These are phyloP conservation scores for Lutraria lutraria DNA, from an alignment of 2,888 invertebrate species.

Conservation along the genomic window DNA sequence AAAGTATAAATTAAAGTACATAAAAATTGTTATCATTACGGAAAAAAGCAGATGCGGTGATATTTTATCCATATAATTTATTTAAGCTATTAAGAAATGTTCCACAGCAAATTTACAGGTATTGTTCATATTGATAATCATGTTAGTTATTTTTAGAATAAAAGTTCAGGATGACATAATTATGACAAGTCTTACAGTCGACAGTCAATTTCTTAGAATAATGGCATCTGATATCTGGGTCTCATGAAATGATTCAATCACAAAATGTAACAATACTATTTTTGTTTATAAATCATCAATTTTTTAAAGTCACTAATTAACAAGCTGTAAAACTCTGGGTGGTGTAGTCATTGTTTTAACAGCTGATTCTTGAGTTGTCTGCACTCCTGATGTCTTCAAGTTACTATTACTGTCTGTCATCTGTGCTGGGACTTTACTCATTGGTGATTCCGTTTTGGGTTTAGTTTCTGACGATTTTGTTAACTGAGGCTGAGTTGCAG, in stretches of 20 bases:
- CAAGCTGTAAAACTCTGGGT: constrained; percentile 45
- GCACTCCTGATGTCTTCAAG: constrained; percentile 25
- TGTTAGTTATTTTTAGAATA: too few species aligned
- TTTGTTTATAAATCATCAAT: background rate
- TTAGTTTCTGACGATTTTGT: constrained; percentile 15
- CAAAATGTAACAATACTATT: constrained; percentile 5
- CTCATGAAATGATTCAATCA: too few species aligned
- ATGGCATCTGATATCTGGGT: too few species aligned
- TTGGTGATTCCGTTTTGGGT: constrained; percentile 36
- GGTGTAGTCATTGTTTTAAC: constrained; percentile 32
- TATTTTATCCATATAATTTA: background rate
- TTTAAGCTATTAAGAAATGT: background rate
- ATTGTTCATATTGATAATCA: background rate
- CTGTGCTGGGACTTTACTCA: constrained; percentile 45
- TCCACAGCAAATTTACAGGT: background rate
- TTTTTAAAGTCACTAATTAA: constrained; percentile 30
- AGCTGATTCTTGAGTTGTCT: constrained; percentile 46
- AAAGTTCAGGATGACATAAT: too few species aligned
- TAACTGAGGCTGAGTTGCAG: constrained; percentile 63
- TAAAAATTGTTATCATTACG: background rate
- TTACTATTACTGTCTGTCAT: constrained; percentile 52
- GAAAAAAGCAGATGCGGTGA: background rate
- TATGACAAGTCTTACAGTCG: too few species aligned
- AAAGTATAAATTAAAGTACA: too few species aligned
- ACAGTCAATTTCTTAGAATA: too few species aligned